Evolutionary conservation across 2,888 invertebrate genomes (phyloP).

Genomic region (Microdon myrmicae): DNA sequence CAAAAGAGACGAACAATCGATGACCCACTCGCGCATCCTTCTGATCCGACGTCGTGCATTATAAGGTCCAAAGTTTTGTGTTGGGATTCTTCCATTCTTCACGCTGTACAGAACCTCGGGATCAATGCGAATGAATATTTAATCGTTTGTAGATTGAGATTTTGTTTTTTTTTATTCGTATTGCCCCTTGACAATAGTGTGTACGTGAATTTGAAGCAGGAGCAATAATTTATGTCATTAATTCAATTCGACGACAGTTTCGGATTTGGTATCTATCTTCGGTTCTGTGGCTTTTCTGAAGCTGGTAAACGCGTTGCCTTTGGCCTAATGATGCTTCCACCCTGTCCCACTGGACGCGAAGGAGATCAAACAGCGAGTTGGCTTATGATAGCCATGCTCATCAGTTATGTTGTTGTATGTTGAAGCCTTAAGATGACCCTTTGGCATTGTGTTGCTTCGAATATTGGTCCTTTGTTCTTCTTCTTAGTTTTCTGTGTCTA

Average conservation of each 20-base stretch:
- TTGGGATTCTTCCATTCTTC: constrained; percentile 6
- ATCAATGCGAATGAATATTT: constrained; percentile 49
- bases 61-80: background rate
- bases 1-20: constrained; percentile 7
- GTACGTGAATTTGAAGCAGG: constrained; percentile 40
- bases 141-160: constrained; percentile 38
- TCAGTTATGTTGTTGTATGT: constrained; percentile 31
- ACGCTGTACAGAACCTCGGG: constrained; percentile 31
- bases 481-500: constrained; percentile 9
- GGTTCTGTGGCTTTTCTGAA: constrained; percentile 37
- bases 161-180: constrained; percentile 19
- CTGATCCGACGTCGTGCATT: constrained; percentile 9
- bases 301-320: constrained; percentile 33
- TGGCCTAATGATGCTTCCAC: constrained; percentile 1
- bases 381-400: constrained; percentile 11
- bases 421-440: constrained; percentile 37
- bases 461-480: background rate
- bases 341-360: no score
- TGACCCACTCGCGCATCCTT: constrained; percentile 16
- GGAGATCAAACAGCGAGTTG: constrained; percentile 21
- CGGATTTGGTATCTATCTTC: no score
- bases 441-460: constrained; percentile 1
- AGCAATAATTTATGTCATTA: constrained; percentile 50
- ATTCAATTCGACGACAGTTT: constrained; percentile 45
- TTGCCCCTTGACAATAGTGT: constrained; percentile 15